A percentile compares a stretch with the other conserved stretches of the same genome.
phyloP scores from a whole-genome alignment of 2,888 invertebrate species.

The Listrodromus nycthemerus region DNA sequence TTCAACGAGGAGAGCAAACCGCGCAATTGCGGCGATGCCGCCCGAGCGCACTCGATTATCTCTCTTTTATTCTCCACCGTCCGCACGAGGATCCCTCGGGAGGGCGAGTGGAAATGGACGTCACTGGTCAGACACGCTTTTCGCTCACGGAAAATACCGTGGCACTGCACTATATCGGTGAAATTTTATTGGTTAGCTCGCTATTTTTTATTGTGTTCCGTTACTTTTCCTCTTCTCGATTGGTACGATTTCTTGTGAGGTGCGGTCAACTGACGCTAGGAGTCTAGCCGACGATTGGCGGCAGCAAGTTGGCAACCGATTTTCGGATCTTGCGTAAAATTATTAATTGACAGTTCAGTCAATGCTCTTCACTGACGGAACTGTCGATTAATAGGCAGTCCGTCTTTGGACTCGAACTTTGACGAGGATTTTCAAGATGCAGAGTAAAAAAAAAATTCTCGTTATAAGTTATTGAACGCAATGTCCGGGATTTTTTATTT shows the following conservation, averaged over 20 bases:
- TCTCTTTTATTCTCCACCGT: background rate
- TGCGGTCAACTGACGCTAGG: no score
- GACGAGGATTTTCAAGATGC: no score
- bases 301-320: no score
- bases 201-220: background rate
- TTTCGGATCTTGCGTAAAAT: no score
- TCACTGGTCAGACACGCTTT: background rate
- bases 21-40: background rate
- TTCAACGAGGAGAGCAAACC: background rate
- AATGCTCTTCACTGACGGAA: no score
- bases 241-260: background rate
- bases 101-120: background rate
- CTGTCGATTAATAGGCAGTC: no score
- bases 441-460: no score
- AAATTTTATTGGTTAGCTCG: background rate
- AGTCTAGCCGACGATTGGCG: no score
- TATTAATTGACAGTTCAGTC: no score
- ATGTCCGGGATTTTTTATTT: no score
- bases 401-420: no score
- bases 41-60: conserved; percentile 18
- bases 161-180: background rate
- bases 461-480: no score
- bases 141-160: background rate
- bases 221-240: background rate
- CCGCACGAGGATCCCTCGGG: background rate